Evolutionary conservation across 2,113 vertebrate genomes (phyloP).

Genomic region (Sinocyclocheilus anophthalmus): DNA sequence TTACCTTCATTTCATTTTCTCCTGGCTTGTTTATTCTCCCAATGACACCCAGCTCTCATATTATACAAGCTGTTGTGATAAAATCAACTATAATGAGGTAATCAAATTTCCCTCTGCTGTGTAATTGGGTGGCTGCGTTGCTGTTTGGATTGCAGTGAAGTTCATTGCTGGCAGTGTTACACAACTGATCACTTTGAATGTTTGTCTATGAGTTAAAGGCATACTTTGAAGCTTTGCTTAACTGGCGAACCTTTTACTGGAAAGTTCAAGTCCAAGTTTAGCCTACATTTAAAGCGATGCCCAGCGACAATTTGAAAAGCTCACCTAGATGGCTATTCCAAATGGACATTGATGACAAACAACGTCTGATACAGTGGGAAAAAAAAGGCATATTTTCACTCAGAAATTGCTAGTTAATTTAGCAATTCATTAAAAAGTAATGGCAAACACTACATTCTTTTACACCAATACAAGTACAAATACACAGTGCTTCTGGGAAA

Average conservation of each 20-base stretch:
- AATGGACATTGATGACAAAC: neutral
- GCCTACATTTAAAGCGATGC: neutral
- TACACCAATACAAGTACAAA: too few relatives aligned
- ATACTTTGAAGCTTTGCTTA: neutral
- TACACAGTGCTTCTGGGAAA: too few relatives aligned
- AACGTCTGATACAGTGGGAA: neutral
- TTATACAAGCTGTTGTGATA: conserved; percentile 38
- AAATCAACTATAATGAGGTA: conserved; percentile 34
- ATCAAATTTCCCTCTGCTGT: conserved; percentile 35
- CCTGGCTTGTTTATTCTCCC: conserved; percentile 12
- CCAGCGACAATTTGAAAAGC: neutral
- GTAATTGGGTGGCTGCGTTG: conserved; percentile 27
- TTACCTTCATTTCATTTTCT: conserved; percentile 25
- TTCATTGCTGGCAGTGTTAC: conserved; percentile 15
- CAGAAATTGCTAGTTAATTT: too few relatives aligned
- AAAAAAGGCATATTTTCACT: too few relatives aligned
- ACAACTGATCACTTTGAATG: conserved; percentile 1
- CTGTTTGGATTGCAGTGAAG: neutral
- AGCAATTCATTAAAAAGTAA: too few relatives aligned
- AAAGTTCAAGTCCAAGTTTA: neutral
- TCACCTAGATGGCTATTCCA: neutral
- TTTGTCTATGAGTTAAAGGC: neutral
- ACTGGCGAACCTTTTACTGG: neutral
- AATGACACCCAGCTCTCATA: conserved; percentile 30
- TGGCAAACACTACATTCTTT: too few relatives aligned